Evolutionary conservation across 2,888 invertebrate genomes (phyloP), one percentile per base, ranked within the genome.

Genomic region (Cloeon dipterum): DNA sequence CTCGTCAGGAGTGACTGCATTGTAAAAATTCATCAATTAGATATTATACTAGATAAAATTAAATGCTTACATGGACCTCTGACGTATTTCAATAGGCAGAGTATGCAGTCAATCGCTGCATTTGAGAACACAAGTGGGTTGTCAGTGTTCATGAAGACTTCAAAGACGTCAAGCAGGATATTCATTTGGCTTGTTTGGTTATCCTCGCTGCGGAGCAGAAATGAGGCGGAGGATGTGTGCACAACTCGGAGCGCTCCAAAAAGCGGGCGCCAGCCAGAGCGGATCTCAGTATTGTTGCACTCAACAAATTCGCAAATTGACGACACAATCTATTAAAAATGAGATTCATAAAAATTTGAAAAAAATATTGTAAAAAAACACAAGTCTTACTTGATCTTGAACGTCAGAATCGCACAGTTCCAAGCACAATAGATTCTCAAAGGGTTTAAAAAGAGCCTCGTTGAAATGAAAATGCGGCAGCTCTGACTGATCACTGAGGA

Each of bases 241-340:
- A 91, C 88, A 32, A 88, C 86, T 16, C 89, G 69, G 32, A 96
- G 58, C 1, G 93, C 89, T 10, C 89, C 89, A 52, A 96, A 96
- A 2, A 96, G 59, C 1, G 94, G 88, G 37, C 93, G 66, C 94
- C 94, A 96, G 0, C 94, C 94, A 0, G 89, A 91, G 45, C 83
- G 71, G 29, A 94, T 88, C 61, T 93, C 89, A 41, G 79, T 77
- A 46, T 86, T 68, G 54, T 86, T 89, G 0, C 85, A 85, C 56
- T 93, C 91, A 0, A 96, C 93, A 48, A 94, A 85, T 57, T 91
- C 91, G 54, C 91, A 91, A 34, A 94, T 74, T 46, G 88, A 89
- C 38, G 86, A 83, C 32, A 94, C 85, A 47, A 96, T 88, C 78
- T 86, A 59, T 40, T 34, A 41, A 39, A 35, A 20, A 33, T n/a